These are phyloP conservation scores for Amblyjoppa fuscipennis DNA, from an alignment of 2,888 invertebrate genomes.

Conservation along the genomic window DNA sequence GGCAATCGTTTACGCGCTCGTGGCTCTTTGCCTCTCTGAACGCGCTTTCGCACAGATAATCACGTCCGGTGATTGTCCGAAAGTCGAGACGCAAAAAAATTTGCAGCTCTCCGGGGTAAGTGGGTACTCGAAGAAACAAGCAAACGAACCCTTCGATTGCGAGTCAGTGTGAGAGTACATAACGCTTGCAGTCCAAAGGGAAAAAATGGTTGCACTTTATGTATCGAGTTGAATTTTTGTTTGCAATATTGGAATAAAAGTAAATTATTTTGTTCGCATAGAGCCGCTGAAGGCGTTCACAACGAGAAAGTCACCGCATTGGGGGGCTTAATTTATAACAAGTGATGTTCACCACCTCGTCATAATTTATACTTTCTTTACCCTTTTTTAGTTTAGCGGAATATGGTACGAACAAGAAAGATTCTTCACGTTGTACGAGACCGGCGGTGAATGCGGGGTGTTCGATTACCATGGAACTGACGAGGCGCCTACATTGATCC, in stretches of 20 bases:
- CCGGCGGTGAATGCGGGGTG: no score
- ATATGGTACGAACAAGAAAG: no score
- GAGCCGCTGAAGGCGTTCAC: not conserved
- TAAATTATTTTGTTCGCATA: not conserved
- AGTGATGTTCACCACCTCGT: not conserved
- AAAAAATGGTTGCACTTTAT: no score
- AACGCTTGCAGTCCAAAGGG: no score
- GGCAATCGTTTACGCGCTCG: not conserved
- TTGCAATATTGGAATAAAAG: not conserved
- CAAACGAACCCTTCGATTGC: not conserved
- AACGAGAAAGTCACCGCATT: not conserved
- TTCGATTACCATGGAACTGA: no score
- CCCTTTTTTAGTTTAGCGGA: no score
- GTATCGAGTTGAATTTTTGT: no score
- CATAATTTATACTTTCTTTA: not conserved
- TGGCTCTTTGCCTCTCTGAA: not conserved
- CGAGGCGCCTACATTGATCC: no score
- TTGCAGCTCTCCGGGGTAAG: not conserved
- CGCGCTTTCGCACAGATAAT: not conserved
- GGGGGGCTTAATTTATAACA: not conserved
- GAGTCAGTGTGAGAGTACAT: not conserved
- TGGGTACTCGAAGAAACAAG: not conserved
- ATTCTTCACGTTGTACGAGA: no score
- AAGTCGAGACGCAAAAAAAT: not conserved
- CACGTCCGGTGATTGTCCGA: not conserved